Base-by-base conservation (phyloP, 1,140 invertebrate genomes). In the Papilio xuthus region DNA sequence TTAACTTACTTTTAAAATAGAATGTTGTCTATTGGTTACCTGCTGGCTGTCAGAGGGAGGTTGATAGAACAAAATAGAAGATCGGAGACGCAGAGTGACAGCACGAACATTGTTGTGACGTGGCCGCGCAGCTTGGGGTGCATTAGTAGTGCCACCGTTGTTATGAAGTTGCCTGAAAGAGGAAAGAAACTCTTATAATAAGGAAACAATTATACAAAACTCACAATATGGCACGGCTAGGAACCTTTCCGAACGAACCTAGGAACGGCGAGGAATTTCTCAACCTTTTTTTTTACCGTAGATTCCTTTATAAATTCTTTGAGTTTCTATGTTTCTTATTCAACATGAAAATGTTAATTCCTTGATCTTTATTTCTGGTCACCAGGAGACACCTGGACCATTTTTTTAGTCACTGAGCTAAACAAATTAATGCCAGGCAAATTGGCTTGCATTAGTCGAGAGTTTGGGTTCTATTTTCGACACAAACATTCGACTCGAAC, bases 81-180 rank as follows among this genome's bases (percentile, higher is more conserved):
- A 93, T 98, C 98, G 6, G 97, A 98, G 82, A 97, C 95, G 87
- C 97, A 97, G 23, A 98, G 94, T 32, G 97, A 98, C 83, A 98
- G 95, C 60, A 98, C 97, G 91, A 98, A 98, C 82, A 97, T 97
- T 0, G 97, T 98, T 1, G 97, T 98, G 63, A 97, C 97, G 87
- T 98, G 97, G 10, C 95, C 95, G 20, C 97, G 95, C 71, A 98
- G 94, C 93, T 97, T 97, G 18, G 96, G 95, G 85, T 96, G 97
- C 89, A 95, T 95, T 15, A 96, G 92, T 63, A 98, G 94, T 0
- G 97, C 97, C 71, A 97, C 88, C 44, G 97, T 96, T 26, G 97
- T 98, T 63, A 97, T 94, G 73, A 97, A 93, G 94, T 98, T 98
- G 74, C 97, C 97, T 98, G 94, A 42, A 94, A 94, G 26, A 72